These are phyloP conservation scores for Hyperopisus bebe DNA, from an alignment of 2,113 vertebrate species.

Conservation along the genomic window DNA sequence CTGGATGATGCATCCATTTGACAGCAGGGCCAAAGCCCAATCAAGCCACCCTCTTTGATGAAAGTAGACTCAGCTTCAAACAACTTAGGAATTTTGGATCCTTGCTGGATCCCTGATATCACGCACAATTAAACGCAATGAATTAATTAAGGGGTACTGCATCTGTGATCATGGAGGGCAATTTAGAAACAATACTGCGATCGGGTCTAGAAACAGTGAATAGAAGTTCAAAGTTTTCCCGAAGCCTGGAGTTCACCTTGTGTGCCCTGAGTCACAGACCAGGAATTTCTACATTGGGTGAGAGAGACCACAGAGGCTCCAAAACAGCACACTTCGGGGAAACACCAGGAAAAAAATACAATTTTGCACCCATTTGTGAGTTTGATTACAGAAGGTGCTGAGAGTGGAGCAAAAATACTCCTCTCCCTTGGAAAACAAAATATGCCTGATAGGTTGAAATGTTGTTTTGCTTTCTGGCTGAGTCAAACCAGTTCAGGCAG, in stretches of 20 bases:
- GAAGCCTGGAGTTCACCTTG: not conserved
- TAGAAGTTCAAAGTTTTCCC: not conserved
- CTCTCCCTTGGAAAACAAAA: not conserved
- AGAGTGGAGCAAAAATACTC: not conserved
- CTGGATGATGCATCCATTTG: not conserved
- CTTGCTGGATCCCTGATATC: not conserved
- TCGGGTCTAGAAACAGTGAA: not conserved
- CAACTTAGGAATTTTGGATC: not conserved
- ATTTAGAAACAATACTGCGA: not conserved
- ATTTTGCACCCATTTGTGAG: conserved; percentile 39
- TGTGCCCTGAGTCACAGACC: conserved; percentile 20
- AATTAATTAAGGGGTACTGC: not conserved
- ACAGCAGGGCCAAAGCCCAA: not conserved
- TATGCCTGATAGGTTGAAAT: not conserved
- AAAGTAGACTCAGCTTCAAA: not conserved
- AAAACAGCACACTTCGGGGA: conserved; percentile 20
- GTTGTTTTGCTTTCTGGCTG: not conserved
- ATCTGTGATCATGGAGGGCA: not conserved
- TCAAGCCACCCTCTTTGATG: not conserved
- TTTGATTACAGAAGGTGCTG: not conserved
- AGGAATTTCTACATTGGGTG: conserved; percentile 51
- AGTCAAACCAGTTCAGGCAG: not conserved
- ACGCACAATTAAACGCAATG: not conserved
- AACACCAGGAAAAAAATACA: conserved; percentile 37
- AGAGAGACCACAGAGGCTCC: conserved; percentile 36